phyloP scores from a whole-genome alignment of 2,888 invertebrate species.

The Brachypalpus laphriformis region DNA sequence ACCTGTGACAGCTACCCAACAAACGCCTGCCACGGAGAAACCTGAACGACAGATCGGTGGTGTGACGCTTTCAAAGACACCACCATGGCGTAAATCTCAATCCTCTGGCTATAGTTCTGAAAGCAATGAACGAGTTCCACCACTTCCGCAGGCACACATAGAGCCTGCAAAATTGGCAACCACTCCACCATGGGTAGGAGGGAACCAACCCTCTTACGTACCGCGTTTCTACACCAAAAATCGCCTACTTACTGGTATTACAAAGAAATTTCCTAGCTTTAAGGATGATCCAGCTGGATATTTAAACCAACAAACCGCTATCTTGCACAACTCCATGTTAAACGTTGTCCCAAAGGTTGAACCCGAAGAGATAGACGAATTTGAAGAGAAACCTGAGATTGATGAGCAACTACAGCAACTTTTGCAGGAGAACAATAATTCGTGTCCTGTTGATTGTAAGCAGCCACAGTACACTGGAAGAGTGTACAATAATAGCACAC shows the following conservation, averaged over 20 bases:
- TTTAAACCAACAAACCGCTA: constrained; percentile 93
- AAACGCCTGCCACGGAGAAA: constrained; percentile 29
- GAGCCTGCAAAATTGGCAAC: constrained; percentile 58
- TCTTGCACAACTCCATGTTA: constrained; percentile 92
- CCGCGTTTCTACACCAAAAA: constrained; percentile 60
- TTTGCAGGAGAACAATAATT: constrained; percentile 39
- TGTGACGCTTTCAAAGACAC: constrained; percentile 76
- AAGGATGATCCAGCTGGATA: constrained; percentile 96
- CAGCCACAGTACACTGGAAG: constrained; percentile 42
- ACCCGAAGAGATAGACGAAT: constrained; percentile 37
- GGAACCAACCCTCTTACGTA: constrained; percentile 26
- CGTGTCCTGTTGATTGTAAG: constrained; percentile 41
- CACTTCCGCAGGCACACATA: constrained; percentile 76
- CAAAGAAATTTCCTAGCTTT: constrained; percentile 88
- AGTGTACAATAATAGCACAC: constrained; percentile 29
- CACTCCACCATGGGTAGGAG: constrained; percentile 72
- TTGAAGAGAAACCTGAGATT: constrained; percentile 64
- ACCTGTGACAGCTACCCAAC: not conserved
- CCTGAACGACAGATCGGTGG: constrained; percentile 75
- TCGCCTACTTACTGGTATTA: constrained; percentile 66
- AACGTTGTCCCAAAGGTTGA: constrained; percentile 79
- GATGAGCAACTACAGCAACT: constrained; percentile 73
- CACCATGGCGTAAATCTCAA: constrained; percentile 77
- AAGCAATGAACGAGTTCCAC: constrained; percentile 76
- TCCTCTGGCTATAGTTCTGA: constrained; percentile 48